Evolutionary conservation across 2,797 vertebrate species (phyloP).

Genomic region (Discoglossus pictus): DNA sequence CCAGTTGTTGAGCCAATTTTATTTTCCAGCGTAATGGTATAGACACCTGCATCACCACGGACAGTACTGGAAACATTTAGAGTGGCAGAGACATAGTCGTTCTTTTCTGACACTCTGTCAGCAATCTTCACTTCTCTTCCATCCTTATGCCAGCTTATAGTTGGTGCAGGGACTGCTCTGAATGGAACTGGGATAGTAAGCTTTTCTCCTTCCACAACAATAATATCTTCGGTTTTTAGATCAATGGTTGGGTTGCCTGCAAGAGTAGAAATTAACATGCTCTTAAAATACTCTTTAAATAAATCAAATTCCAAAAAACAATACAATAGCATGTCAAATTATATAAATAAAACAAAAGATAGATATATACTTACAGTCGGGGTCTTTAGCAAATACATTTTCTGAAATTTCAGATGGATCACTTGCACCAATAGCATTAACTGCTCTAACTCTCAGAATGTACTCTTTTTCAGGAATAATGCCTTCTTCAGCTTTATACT

Average conservation of each 20-base stretch:
- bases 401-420: slow-evolving; percentile 97
- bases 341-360: slow-evolving; percentile 13
- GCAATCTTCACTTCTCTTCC: slow-evolving; percentile 90
- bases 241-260: slow-evolving; percentile 90
- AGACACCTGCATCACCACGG: slow-evolving; percentile 88
- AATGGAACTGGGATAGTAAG: slow-evolving; percentile 89
- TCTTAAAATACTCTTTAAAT: slow-evolving; percentile 10
- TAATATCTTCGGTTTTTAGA: slow-evolving; percentile 86
- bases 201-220: slow-evolving; percentile 93
- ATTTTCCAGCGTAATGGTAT: slow-evolving; percentile 94
- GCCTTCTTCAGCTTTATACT: slow-evolving; percentile 89
- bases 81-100: slow-evolving; percentile 83
- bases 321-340: slow-evolving; percentile 14
- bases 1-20: slow-evolving; percentile 87
- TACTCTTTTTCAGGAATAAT: slow-evolving; percentile 93
- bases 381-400: slow-evolving; percentile 91
- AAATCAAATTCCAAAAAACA: not conserved
- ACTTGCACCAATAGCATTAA: slow-evolving; percentile 88
- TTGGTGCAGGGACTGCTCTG: slow-evolving; percentile 87
- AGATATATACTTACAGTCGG: slow-evolving; percentile 81
- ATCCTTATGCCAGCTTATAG: slow-evolving; percentile 92
- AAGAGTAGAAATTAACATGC: slow-evolving; percentile 51
- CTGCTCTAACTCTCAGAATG: slow-evolving; percentile 89
- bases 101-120: slow-evolving; percentile 83
- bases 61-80: slow-evolving; percentile 85